Percentiles rank a stretch among this genome's conserved stretches.
Evolutionary conservation across 37 sponge, comb jelly and placozoan species (phyloP).

Genomic region (Petrosia ficiformis): DNA sequence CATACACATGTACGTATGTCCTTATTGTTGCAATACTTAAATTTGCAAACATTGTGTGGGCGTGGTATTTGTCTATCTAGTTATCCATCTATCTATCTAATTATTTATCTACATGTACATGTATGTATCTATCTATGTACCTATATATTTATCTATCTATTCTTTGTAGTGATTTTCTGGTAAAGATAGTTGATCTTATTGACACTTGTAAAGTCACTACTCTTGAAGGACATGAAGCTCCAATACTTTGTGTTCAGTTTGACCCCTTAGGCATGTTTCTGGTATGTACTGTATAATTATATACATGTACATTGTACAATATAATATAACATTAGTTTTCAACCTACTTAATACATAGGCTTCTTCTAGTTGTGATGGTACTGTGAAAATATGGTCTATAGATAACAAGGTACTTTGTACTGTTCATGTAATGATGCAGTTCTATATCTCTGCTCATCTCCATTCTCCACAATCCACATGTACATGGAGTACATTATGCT

Average conservation of each 20-base stretch:
- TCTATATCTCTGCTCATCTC: conserved; percentile 8
- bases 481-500: too few species aligned
- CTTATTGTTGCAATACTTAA: too few species aligned
- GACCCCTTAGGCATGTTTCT: conserved; percentile 43
- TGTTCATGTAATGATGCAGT: not conserved
- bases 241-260: conserved; percentile 61
- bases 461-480: not conserved
- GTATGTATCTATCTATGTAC: too few species aligned
- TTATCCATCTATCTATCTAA: too few species aligned
- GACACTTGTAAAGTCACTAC: not conserved
- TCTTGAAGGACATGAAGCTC: conserved; percentile 71
- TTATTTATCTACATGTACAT: too few species aligned
- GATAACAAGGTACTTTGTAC: conserved; percentile 8
- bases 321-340: not conserved
- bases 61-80: too few species aligned
- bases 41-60: too few species aligned
- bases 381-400: conserved; percentile 57
- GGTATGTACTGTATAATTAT: conserved; percentile 20
- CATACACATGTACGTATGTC: too few species aligned
- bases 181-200: not conserved
- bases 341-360: too few species aligned
- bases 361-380: conserved; percentile 65
- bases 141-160: too few species aligned
- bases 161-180: too few species aligned
- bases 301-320: not conserved